A percentile compares a stretch with the other conserved stretches of the same genome.
Evolutionary conservation across 2,113 vertebrate genomes (phyloP).

Genomic region (Brienomyrus longianalis): DNA sequence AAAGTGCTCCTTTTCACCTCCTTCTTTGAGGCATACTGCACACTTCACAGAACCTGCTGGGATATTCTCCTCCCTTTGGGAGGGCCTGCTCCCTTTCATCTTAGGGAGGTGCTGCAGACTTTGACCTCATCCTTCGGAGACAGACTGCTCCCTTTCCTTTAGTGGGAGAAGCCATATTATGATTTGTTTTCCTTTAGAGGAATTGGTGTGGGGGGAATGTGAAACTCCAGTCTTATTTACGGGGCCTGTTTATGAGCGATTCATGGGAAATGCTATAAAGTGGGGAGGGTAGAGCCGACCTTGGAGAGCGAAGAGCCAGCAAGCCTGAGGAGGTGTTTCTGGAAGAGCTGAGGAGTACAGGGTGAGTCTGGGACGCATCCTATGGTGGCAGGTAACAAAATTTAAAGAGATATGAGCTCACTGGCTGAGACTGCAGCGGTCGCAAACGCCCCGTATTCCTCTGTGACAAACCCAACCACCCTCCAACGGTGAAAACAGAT

Average conservation of each 20-base stretch:
- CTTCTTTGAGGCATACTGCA: not conserved
- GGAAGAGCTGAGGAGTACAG: not conserved
- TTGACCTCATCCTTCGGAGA: not conserved
- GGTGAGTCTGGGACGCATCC: conserved; percentile 26
- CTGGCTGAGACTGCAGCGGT: conserved; percentile 44
- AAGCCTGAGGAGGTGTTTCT: not conserved
- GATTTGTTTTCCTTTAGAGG: not conserved
- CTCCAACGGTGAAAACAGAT: not conserved
- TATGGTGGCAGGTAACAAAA: conserved; percentile 42
- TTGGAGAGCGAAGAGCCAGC: not conserved
- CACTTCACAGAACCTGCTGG: not conserved
- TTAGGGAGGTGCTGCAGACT: not conserved
- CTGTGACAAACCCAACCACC: not conserved
- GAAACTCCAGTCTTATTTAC: not conserved
- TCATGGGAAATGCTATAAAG: not conserved
- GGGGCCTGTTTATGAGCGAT: not conserved
- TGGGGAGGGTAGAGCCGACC: not conserved
- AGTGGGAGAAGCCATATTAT: not conserved
- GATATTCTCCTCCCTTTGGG: not conserved
- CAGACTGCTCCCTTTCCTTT: not conserved
- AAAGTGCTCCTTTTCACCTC: conserved; percentile 4
- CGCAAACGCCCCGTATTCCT: not conserved
- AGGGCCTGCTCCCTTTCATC: not conserved
- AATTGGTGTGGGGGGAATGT: not conserved
- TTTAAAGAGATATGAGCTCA: conserved; percentile 56